These are phyloP conservation scores for Neoseiulus cucumeris DNA, from an alignment of 1,140 invertebrate genomes.

Conservation along the genomic window DNA sequence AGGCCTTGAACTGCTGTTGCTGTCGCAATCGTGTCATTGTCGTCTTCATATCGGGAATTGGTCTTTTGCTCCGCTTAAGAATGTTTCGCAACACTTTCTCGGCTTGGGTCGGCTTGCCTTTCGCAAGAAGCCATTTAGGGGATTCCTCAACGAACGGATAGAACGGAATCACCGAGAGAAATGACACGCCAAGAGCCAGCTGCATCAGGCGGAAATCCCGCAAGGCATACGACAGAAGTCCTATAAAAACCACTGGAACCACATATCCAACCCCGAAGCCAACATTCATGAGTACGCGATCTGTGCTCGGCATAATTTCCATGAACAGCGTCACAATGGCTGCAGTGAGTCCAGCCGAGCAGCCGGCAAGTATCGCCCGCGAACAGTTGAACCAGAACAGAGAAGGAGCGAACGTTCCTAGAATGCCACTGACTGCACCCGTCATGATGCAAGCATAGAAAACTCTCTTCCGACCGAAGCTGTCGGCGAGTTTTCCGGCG, in stretches of 20 bases:
- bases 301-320: conserved; percentile 5
- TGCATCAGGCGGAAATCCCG: background rate
- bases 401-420: background rate
- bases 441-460: background rate
- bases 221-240: background rate
- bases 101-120: background rate
- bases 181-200: background rate
- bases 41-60: background rate
- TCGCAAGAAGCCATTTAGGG: background rate
- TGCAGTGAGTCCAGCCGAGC: background rate
- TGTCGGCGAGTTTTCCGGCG: background rate
- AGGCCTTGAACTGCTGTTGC: background rate
- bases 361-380: background rate
- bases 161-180: background rate
- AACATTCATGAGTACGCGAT: conserved; percentile 2
- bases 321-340: conserved; percentile 5
- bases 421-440: background rate
- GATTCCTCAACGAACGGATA: background rate
- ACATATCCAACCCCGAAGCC: background rate
- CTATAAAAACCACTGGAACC: background rate
- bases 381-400: background rate
- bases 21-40: background rate
- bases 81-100: background rate
- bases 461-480: background rate
- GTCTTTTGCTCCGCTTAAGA: background rate